These are phyloP conservation scores for Alauda arvensis DNA, from an alignment of 2,797 vertebrate genomes.

Conservation along the genomic window DNA sequence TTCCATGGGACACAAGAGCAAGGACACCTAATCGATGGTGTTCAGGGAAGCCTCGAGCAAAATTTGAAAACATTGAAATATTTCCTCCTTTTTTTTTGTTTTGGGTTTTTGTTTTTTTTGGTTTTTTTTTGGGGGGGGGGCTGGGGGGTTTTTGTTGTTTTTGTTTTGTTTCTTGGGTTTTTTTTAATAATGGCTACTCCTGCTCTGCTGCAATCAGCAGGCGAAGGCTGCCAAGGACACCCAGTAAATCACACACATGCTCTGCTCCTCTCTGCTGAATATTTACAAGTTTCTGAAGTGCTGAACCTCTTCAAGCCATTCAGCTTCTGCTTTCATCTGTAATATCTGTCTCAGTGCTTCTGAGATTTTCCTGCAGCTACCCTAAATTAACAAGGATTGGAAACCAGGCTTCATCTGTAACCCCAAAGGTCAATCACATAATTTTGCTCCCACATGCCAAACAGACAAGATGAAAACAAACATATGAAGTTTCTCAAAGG, in stretches of 20 bases:
- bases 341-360: background rate
- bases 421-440: conserved; percentile 21
- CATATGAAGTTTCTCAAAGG: background rate
- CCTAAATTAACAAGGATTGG: background rate
- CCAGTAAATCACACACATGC: background rate
- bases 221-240: background rate
- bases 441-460: conserved; percentile 9
- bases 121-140: too few relatives aligned
- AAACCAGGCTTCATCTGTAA: background rate
- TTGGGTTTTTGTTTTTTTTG: too few relatives aligned
- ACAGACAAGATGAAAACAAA: conserved; percentile 16
- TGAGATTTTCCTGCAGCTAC: background rate
- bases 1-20: background rate
- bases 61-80: background rate
- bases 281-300: conserved; percentile 28
- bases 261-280: background rate
- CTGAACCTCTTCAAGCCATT: conserved; percentile 7
- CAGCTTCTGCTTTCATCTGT: conserved; percentile 23
- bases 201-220: background rate
- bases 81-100: background rate
- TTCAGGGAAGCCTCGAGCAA: background rate
- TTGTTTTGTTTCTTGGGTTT: background rate
- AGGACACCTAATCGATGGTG: background rate
- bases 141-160: background rate
- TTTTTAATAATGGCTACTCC: background rate